Evolutionary conservation across 1,140 invertebrate genomes (phyloP).

Genomic region (Euborellia annulipes): DNA sequence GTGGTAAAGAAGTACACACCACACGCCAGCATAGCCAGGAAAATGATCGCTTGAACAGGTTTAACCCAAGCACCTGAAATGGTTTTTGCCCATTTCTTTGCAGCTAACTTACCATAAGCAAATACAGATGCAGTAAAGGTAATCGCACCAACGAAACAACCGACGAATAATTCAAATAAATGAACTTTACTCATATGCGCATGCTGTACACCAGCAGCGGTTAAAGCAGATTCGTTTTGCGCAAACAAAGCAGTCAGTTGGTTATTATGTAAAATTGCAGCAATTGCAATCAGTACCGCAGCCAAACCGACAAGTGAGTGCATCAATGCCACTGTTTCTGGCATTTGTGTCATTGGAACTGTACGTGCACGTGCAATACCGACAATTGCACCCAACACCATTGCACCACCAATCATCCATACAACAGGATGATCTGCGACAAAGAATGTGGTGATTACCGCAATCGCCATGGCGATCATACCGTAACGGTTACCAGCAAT

Average conservation of each 20-base stretch:
- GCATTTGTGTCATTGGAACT: conserved; percentile 1
- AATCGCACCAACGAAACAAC: background rate
- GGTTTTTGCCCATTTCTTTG: background rate
- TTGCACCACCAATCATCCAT: background rate
- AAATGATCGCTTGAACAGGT: background rate
- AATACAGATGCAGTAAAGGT: background rate
- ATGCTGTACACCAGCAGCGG: too few species aligned
- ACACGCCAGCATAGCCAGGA: background rate
- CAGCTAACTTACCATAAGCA: background rate
- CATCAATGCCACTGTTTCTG: background rate
- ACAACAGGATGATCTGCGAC: background rate
- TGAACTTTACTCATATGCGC: background rate
- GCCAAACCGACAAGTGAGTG: background rate
- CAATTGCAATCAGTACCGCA: background rate
- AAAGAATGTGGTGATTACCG: background rate
- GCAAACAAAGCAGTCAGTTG: background rate
- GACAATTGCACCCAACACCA: background rate
- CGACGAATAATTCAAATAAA: background rate
- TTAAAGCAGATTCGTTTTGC: too few species aligned
- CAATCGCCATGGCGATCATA: background rate
- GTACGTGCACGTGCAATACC: background rate
- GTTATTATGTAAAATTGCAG: background rate
- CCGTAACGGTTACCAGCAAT: background rate
- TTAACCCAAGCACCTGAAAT: background rate
- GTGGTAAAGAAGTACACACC: background rate